Evolutionary conservation across 2,888 invertebrate species (phyloP).

Genomic region (Dicranocentrus wangi): DNA sequence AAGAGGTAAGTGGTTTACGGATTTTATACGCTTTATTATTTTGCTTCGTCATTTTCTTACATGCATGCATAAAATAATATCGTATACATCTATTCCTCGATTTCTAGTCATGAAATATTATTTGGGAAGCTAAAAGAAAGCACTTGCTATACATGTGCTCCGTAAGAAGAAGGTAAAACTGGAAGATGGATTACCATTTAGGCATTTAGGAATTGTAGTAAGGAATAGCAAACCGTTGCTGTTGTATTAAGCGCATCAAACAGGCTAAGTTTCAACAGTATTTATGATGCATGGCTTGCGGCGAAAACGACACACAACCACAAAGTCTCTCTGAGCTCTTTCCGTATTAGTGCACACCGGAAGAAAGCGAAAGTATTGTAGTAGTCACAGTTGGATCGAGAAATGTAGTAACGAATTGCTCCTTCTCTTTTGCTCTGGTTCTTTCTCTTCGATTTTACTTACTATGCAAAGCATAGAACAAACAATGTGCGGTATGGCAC

Average conservation of each 20-base stretch:
- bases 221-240: slow-evolving; percentile 4
- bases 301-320: neutral
- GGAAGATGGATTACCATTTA: neutral
- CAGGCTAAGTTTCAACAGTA: neutral
- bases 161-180: neutral
- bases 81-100: neutral
- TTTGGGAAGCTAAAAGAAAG: too few relatives aligned
- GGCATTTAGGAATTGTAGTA: neutral
- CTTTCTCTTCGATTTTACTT: slow-evolving; percentile 19
- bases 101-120: too few relatives aligned
- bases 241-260: slow-evolving; percentile 8
- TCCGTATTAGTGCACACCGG: neutral
- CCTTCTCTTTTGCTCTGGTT: slow-evolving; percentile 5
- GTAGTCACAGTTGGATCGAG: neutral
- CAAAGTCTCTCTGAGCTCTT: neutral
- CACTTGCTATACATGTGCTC: too few relatives aligned
- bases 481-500: neutral
- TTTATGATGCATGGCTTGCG: neutral
- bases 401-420: neutral
- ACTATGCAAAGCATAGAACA: neutral
- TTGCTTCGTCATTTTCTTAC: neutral
- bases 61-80: too few relatives aligned
- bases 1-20: neutral
- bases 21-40: neutral
- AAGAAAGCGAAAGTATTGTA: neutral